phyloP scores from a whole-genome alignment of 2,888 invertebrate genomes.

The Parnassius smintheus region DNA sequence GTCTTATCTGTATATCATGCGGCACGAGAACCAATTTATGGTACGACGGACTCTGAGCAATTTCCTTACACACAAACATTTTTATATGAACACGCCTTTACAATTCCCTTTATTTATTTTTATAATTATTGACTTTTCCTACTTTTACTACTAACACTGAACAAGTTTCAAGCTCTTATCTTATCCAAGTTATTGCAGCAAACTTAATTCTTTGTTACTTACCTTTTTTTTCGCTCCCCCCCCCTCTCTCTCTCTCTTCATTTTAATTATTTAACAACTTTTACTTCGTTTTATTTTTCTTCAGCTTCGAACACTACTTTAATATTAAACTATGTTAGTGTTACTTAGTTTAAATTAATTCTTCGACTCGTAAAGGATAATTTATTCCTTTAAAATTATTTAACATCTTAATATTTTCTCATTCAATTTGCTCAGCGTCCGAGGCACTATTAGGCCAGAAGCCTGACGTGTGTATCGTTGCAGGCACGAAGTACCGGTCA shows the following conservation, averaged over 20 bases:
- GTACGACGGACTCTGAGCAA: slow-evolving; percentile 57
- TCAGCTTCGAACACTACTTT: slow-evolving; percentile 12
- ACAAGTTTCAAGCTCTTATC: slow-evolving; percentile 22
- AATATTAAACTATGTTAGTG: slow-evolving; percentile 9
- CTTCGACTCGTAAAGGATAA: slow-evolving; percentile 1
- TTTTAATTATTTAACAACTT: slow-evolving; percentile 7
- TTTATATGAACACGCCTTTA: slow-evolving; percentile 30
- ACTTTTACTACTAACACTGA: slow-evolving; percentile 14
- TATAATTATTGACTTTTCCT: slow-evolving; percentile 9
- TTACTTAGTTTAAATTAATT: slow-evolving; percentile 16
- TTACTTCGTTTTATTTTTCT: slow-evolving; percentile 8
- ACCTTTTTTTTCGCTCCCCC: too few relatives aligned
- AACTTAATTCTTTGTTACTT: slow-evolving; percentile 14
- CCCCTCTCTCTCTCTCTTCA: too few relatives aligned
- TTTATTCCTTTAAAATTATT: slow-evolving; percentile 6
- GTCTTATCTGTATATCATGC: slow-evolving; percentile 58
- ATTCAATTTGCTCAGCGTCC: slow-evolving; percentile 48
- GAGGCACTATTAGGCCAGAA: slow-evolving; percentile 39
- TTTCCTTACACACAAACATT: slow-evolving; percentile 30
- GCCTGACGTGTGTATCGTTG: slow-evolving; percentile 79
- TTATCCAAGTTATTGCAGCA: slow-evolving; percentile 21
- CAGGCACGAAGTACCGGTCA: slow-evolving; percentile 99
- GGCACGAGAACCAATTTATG: slow-evolving; percentile 50
- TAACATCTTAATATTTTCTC: slow-evolving; percentile 10
- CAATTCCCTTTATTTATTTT: slow-evolving; percentile 9